Conservation (phyloP, 2,888 invertebrate genomes). For the Anthoptus insignis region DNA sequence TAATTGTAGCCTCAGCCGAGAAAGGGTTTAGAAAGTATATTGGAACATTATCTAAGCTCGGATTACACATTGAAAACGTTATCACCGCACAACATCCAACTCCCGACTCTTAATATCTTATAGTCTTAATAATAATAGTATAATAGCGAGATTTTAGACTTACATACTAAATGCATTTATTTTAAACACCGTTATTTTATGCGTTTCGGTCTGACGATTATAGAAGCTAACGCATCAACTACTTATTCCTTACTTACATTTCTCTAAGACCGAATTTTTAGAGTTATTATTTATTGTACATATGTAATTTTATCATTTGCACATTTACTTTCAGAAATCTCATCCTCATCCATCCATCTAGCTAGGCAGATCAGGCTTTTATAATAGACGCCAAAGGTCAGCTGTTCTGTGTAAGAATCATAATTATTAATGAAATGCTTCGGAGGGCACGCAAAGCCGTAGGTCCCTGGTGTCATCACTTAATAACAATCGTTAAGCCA, state of each 20-base stretch:
- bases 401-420: no score
- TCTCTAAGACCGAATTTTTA: not conserved
- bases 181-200: not conserved
- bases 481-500: no score
- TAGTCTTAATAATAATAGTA: not conserved
- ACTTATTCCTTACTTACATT: no score
- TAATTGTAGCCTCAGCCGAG: constrained; percentile 49
- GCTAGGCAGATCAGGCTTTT: no score
- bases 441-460: no score
- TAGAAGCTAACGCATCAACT: not conserved
- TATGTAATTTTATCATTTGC: no score
- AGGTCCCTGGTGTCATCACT: no score
- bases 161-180: not conserved
- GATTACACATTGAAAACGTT: constrained; percentile 70
- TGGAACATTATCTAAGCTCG: constrained; percentile 47
- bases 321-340: no score
- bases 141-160: not conserved
- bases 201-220: not conserved
- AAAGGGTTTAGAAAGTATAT: constrained; percentile 71
- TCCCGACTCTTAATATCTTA: constrained; percentile 63
- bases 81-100: constrained; percentile 70
- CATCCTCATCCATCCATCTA: no score
- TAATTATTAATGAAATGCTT: no score
- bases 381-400: no score
- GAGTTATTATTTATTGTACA: no score